phyloP scores from a whole-genome alignment of 1,140 invertebrate species.

The Propsilocerus akamusi region DNA sequence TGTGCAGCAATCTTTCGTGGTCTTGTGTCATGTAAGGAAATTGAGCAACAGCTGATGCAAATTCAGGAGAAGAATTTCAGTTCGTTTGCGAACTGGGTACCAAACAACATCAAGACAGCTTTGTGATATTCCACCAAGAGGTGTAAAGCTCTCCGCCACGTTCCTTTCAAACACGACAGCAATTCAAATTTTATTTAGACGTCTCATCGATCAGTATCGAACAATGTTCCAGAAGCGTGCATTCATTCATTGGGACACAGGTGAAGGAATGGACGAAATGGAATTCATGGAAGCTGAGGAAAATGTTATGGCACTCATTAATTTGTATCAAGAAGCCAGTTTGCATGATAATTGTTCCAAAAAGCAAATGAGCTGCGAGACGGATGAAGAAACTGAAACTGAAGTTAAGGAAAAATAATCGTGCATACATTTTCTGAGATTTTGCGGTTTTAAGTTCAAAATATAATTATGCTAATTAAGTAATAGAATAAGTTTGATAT shows the following conservation, averaged over 20 bases:
- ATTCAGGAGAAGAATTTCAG: slow-evolving; percentile 51
- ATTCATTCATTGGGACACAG: slow-evolving; percentile 58
- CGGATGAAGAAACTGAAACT: too few species aligned
- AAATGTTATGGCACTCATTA: too few species aligned
- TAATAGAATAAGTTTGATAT: too few species aligned
- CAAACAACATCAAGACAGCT: slow-evolving; percentile 55
- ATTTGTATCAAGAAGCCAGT: too few species aligned
- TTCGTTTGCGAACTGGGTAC: slow-evolving; percentile 69
- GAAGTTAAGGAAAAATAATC: too few species aligned
- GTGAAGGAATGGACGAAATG: slow-evolving; percentile 62
- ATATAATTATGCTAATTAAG: too few species aligned
- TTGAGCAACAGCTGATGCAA: slow-evolving; percentile 47
- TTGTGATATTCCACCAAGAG: slow-evolving; percentile 46
- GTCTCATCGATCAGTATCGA: background rate
- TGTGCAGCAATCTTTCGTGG: slow-evolving; percentile 61
- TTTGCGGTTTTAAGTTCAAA: too few species aligned
- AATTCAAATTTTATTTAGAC: slow-evolving; percentile 25
- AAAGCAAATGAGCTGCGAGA: too few species aligned
- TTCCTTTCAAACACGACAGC: slow-evolving; percentile 54
- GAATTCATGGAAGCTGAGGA: slow-evolving; percentile 36
- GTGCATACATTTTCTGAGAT: too few species aligned
- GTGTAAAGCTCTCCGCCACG: slow-evolving; percentile 48
- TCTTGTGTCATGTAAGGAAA: slow-evolving; percentile 35
- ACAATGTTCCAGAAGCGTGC: slow-evolving; percentile 15
- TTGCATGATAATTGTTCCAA: too few species aligned